Evolutionary conservation across 2,888 invertebrate species (phyloP).

Genomic region (Perizoma flavofasciatum): DNA sequence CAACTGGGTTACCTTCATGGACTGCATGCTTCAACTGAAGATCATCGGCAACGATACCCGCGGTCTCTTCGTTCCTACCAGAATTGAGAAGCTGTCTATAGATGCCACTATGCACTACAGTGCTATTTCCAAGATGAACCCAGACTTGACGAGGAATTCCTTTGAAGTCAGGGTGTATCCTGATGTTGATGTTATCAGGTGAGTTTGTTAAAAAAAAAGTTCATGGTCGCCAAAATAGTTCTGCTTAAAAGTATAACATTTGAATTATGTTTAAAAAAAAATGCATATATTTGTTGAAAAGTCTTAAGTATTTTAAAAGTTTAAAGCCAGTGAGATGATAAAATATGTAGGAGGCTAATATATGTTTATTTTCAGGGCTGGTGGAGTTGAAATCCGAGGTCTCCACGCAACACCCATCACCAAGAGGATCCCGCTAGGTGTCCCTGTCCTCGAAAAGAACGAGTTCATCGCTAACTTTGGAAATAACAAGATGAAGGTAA

Average conservation of each 20-base stretch:
- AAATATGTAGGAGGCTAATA: too few relatives aligned
- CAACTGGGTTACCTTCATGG: slow-evolving; percentile 95
- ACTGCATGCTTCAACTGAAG: slow-evolving; percentile 93
- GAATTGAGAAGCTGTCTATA: slow-evolving; percentile 88
- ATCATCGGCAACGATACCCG: slow-evolving; percentile 88
- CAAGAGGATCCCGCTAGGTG: slow-evolving; percentile 85
- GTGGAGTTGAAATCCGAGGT: slow-evolving; percentile 91
- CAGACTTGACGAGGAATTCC: slow-evolving; percentile 69
- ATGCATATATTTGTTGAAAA: too few relatives aligned
- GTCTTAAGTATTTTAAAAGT: too few relatives aligned
- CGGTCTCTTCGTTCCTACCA: slow-evolving; percentile 89
- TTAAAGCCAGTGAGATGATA: too few relatives aligned
- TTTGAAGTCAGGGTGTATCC: slow-evolving; percentile 76
- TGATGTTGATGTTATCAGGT: slow-evolving; percentile 80
- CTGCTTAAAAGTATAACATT: too few relatives aligned
- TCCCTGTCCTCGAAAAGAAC: slow-evolving; percentile 91
- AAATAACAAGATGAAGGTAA: slow-evolving; percentile 68
- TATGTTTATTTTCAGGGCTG: slow-evolving; percentile 72
- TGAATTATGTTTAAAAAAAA: too few relatives aligned
- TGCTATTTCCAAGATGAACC: slow-evolving; percentile 74
- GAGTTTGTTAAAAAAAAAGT: slow-evolving; percentile 19
- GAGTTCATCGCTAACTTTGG: slow-evolving; percentile 87
- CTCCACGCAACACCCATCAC: slow-evolving; percentile 90
- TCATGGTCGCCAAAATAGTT: slow-evolving; percentile 4
- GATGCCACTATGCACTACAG: slow-evolving; percentile 86